Base-by-base conservation (phyloP, 1,140 invertebrate genomes). In the Tetranychus cinnabarinus region DNA sequence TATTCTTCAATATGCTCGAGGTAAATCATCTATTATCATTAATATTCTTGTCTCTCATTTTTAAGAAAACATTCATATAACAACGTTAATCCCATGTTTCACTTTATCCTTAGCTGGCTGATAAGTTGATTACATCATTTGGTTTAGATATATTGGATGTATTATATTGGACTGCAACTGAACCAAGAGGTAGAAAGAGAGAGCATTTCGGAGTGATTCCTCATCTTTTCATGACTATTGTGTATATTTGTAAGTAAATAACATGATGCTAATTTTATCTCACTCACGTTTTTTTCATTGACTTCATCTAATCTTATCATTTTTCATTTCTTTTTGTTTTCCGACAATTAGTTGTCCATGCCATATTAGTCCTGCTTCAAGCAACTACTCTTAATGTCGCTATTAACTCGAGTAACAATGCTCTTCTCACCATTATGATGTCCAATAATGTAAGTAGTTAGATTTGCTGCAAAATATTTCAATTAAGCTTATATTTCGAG, bases 1-100 rank as follows among this genome's bases (percentile, higher is more conserved):
- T 99, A 70, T 96, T 98, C 75, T 99, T 92, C 72, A 99, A 98
- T 75, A 97, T 99, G 90, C 75, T 99, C 57, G 96, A 99, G 78
- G 92, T 84, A 72, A 69, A n/a, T 31, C 56, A 6, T 42, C 39
- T 10, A 42, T 42, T 42, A 42, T 42, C 10, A 6, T 60, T 35
- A 12, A 10, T 63, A 35, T 31, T 56, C 8, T 15, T 42, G 13
- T 58, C 59, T 23, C 34, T 34, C 3, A 35, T 10, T 8, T 42
- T 60, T 60, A 59, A 34, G 64, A 13, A 35, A 62, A 33, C n/a
- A 62, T 23, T 23, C 23, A 23, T 23, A 23, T 23, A 23, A 23
- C 23, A 55, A 45, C 48, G 36, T 65, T 23, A 23, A 23, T 23
- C 23, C 23, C 23, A 23, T 23, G 23, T 23, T 23, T 60, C 7